Conservation (phyloP, 2,113 vertebrate genomes). For the Rhinoderma darwinii region DNA sequence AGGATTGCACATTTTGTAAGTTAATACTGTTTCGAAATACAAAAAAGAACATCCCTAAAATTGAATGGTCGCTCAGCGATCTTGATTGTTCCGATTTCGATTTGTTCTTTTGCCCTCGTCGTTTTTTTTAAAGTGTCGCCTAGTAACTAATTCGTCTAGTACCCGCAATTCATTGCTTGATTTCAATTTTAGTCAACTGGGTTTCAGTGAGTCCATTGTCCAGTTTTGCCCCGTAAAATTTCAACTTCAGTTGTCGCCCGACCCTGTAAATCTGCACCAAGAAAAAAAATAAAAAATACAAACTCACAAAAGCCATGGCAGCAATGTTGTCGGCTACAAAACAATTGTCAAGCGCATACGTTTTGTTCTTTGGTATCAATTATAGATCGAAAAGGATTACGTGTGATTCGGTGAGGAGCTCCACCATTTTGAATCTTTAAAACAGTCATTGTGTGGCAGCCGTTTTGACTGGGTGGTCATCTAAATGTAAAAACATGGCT, state of each 20-base stretch:
- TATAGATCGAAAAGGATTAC: slow-evolving; percentile 13
- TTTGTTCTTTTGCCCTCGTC: slow-evolving; percentile 12
- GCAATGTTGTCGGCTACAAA: slow-evolving; percentile 20
- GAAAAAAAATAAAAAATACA: background rate
- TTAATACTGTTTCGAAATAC: slow-evolving; percentile 33
- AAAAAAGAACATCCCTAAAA: slow-evolving; percentile 21
- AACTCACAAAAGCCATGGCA: slow-evolving; percentile 34
- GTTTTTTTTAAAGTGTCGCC: slow-evolving; percentile 31
- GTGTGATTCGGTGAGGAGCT: background rate
- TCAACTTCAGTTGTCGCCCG: background rate
- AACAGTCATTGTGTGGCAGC: slow-evolving; percentile 27
- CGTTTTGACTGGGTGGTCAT: background rate
- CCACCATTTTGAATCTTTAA: background rate
- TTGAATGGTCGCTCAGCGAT: slow-evolving; percentile 35
- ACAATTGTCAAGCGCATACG: slow-evolving; percentile 55
- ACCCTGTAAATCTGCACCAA: slow-evolving; percentile 18
- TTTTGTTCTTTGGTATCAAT: slow-evolving; percentile 46
- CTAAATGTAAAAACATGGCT: background rate
- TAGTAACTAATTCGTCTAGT: background rate
- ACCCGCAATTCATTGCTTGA: slow-evolving; percentile 14
- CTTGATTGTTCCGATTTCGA: slow-evolving; percentile 16
- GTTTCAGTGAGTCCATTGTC: background rate
- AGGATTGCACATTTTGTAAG: slow-evolving; percentile 40
- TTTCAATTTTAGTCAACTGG: background rate
- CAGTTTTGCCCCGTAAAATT: background rate